These are phyloP conservation scores for Aleiodes testaceus DNA, from an alignment of 2,888 invertebrate genomes.

Conservation along the genomic window DNA sequence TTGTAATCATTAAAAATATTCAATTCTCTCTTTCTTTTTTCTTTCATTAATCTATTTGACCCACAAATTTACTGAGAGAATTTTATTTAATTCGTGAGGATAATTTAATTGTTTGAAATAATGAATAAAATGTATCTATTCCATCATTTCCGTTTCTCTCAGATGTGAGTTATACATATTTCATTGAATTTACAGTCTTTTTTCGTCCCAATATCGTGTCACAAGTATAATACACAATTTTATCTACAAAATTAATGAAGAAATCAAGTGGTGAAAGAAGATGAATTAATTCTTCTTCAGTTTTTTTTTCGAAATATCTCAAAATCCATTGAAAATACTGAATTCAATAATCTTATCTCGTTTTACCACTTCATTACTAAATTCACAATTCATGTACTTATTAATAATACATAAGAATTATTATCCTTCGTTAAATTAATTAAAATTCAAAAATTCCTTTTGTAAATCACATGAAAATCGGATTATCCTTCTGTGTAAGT, in stretches of 20 bases:
- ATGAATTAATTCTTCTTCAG: not conserved
- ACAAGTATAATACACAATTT: constrained; percentile 45
- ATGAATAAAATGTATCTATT: too few species aligned
- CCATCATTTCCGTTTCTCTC: too few species aligned
- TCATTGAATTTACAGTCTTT: constrained; percentile 16
- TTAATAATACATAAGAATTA: constrained; percentile 21
- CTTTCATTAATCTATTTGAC: too few species aligned
- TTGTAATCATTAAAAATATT: too few species aligned
- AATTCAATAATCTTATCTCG: not conserved
- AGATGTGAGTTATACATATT: too few species aligned
- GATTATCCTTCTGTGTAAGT: constrained; percentile 16
- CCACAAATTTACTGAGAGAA: too few species aligned
- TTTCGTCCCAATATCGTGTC: constrained; percentile 34
- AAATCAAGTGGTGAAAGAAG: too few species aligned
- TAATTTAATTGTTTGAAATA: too few species aligned
- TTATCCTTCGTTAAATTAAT: constrained; percentile 19
- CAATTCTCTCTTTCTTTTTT: too few species aligned
- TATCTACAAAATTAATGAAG: constrained; percentile 39
- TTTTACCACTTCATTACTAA: not conserved
- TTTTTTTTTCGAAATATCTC: too few species aligned
- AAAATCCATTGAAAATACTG: too few species aligned
- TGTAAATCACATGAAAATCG: constrained; percentile 28
- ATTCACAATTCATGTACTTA: not conserved
- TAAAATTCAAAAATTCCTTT: not conserved
- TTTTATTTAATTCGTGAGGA: too few species aligned